Evolutionary conservation across 2,113 vertebrate species (phyloP).

Genomic region (Willisornis vidua): DNA sequence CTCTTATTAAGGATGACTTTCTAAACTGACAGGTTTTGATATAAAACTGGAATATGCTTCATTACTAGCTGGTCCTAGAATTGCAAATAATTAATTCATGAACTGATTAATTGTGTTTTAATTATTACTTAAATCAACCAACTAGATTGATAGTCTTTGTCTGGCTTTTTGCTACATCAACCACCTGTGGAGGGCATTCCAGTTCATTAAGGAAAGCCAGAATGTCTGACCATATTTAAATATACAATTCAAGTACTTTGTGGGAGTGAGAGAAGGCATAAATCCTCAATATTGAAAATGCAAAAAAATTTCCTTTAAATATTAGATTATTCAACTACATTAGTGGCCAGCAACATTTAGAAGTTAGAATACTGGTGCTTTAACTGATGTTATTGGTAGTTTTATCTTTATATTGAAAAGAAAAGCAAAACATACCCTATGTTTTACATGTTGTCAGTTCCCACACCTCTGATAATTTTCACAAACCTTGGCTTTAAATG

Average conservation of each 20-base stretch:
- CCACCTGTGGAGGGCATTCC: neutral
- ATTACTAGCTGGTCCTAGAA: neutral
- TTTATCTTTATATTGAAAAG: neutral
- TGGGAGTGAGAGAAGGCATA: neutral
- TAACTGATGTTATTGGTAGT: neutral
- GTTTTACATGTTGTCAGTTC: neutral
- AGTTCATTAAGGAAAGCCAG: conserved; percentile 43
- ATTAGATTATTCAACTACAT: conserved; percentile 30
- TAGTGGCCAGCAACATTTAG: neutral
- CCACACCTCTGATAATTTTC: neutral
- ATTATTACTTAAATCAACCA: conserved; percentile 17
- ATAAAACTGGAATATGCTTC: neutral
- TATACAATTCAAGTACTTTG: neutral
- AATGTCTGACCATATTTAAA: conserved; percentile 49
- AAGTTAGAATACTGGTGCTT: neutral
- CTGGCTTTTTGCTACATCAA: neutral
- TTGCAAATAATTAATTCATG: neutral
- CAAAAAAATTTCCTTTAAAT: conserved; percentile 32
- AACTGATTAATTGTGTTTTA: neutral
- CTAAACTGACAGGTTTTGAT: neutral
- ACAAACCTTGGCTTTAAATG: conserved; percentile 17
- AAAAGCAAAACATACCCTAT: neutral
- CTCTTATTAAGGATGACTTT: neutral
- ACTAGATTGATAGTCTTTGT: neutral
- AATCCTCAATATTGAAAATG: conserved; percentile 33